Evolutionary conservation across 2,797 vertebrate genomes (phyloP).

Genomic region (Gymnoscopelus microlampas): DNA sequence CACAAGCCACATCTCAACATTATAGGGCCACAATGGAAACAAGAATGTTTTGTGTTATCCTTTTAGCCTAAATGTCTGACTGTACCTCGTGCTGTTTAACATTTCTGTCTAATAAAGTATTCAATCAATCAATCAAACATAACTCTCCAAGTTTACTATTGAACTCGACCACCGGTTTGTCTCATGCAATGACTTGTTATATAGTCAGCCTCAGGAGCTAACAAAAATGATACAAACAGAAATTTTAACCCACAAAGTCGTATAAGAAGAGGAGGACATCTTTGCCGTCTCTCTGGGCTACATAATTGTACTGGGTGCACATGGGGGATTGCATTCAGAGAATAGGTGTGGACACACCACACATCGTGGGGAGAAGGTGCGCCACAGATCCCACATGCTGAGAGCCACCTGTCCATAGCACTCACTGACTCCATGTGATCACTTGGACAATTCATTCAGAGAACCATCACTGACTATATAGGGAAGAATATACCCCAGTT

Average conservation of each 20-base stretch:
- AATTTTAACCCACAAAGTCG: constrained; percentile 48
- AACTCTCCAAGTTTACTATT: too few relatives aligned
- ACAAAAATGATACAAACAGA: constrained; percentile 36
- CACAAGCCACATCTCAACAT: too few relatives aligned
- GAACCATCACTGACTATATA: too few relatives aligned
- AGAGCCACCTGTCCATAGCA: constrained; percentile 63
- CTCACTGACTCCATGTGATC: constrained; percentile 36
- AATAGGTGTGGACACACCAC: constrained; percentile 50
- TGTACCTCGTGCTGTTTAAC: too few relatives aligned
- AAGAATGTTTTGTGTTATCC: too few relatives aligned
- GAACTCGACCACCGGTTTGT: too few relatives aligned
- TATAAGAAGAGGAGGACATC: constrained; percentile 31
- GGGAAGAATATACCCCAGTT: constrained; percentile 19
- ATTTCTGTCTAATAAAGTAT: too few relatives aligned
- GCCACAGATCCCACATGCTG: constrained; percentile 46
- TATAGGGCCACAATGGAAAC: too few relatives aligned
- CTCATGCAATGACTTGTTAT: too few relatives aligned
- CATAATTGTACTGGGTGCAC: constrained; percentile 35
- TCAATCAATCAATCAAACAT: too few relatives aligned
- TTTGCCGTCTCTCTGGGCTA: constrained; percentile 30
- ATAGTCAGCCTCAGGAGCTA: too few relatives aligned
- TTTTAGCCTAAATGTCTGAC: too few relatives aligned
- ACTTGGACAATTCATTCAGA: background rate
- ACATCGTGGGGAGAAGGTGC: constrained; percentile 52
- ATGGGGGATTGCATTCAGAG: constrained; percentile 54